These are phyloP conservation scores for Piliocolobus tephrosceles DNA, from an alignment of 2,113 vertebrate species.

Conservation along the genomic window DNA sequence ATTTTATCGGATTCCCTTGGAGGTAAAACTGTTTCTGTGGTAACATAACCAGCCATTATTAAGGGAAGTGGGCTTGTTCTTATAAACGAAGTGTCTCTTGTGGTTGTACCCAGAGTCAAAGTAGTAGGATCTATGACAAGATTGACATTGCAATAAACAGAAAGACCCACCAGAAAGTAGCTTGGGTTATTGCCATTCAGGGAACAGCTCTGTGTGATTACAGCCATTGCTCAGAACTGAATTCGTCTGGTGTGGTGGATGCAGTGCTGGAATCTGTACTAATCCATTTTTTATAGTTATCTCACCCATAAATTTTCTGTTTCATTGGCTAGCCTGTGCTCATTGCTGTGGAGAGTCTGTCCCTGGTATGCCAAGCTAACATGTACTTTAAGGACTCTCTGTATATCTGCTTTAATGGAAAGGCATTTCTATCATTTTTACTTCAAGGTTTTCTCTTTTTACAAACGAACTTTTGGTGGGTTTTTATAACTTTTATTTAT, in stretches of 20 bases:
- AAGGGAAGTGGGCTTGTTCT: slow-evolving; percentile 15
- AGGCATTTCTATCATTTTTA: background rate
- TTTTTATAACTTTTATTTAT: too few species aligned
- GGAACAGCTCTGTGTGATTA: background rate
- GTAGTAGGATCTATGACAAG: slow-evolving; percentile 41
- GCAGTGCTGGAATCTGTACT: background rate
- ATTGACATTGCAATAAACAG: background rate
- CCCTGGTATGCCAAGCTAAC: background rate
- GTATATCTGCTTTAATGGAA: slow-evolving; percentile 8
- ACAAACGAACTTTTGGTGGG: background rate
- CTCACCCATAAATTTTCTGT: background rate
- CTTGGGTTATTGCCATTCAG: background rate
- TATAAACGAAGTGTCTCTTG: background rate
- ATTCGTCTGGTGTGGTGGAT: background rate
- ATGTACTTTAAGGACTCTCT: background rate
- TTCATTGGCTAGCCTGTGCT: background rate
- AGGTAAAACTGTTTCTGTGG: slow-evolving; percentile 39
- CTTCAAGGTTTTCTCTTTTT: background rate
- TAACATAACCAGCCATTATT: background rate
- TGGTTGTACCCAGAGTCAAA: background rate
- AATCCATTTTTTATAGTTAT: background rate
- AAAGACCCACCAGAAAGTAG: background rate
- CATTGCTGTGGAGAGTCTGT: slow-evolving; percentile 21
- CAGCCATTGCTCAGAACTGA: background rate
- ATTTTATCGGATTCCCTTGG: background rate